A percentile compares a stretch with the other conserved stretches of the same genome.
Evolutionary conservation across 2,797 vertebrate species (phyloP).

Genomic region (Enteromius trimaculatus): DNA sequence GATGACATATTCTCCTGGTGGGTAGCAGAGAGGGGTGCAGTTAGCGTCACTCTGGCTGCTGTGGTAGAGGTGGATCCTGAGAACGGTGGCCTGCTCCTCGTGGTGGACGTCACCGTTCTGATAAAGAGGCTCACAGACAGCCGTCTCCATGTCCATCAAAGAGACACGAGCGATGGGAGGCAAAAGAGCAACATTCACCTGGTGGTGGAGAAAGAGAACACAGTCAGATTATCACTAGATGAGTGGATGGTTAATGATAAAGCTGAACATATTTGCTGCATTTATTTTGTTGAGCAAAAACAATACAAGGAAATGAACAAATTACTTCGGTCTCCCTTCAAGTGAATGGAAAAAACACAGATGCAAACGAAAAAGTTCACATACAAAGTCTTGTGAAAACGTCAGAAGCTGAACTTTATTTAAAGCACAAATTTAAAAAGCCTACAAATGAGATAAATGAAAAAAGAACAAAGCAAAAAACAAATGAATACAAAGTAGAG

Average conservation of each 20-base stretch:
- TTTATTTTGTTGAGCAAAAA: not conserved
- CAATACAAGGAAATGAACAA: not conserved
- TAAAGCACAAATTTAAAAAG: not conserved
- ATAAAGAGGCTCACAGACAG: slow-evolving; percentile 69
- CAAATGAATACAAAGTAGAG: no score
- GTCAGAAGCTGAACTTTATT: not conserved
- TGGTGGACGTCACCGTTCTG: slow-evolving; percentile 76
- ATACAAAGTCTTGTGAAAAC: not conserved
- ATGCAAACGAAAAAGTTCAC: not conserved
- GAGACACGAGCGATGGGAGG: slow-evolving; percentile 27
- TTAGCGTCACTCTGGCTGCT: slow-evolving; percentile 59
- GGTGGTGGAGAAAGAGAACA: not conserved
- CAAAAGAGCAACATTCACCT: slow-evolving; percentile 61
- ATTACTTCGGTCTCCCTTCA: not conserved
- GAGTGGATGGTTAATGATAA: not conserved
- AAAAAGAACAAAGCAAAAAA: no score
- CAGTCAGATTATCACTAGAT: not conserved
- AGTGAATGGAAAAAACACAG: not conserved
- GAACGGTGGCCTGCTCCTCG: slow-evolving; percentile 65
- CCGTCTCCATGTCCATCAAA: slow-evolving; percentile 69
- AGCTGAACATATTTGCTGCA: not conserved
- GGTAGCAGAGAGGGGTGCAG: slow-evolving; percentile 70
- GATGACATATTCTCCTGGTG: slow-evolving; percentile 76
- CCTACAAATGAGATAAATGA: not conserved
- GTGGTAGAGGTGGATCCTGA: slow-evolving; percentile 77